Evolutionary conservation across 2,888 invertebrate species (phyloP).

Genomic region (Chaetogeoica ovagalla): DNA sequence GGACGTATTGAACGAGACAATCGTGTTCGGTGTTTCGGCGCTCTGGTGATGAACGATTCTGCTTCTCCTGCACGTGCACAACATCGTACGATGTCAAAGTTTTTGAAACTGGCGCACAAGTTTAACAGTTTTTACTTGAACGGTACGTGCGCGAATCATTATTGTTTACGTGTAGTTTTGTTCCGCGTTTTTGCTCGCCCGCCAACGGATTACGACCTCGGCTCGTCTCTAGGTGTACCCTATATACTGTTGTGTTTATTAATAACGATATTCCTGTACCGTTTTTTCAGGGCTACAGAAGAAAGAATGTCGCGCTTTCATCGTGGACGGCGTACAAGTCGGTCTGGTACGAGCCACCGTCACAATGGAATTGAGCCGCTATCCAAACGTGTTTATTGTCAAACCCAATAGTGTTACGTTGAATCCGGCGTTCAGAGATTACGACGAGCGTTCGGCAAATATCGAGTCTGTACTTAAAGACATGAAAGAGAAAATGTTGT

Average conservation of each 20-base stretch:
- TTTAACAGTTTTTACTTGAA: conserved; percentile 88
- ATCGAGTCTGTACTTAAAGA: conserved; percentile 79
- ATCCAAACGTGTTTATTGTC: conserved; percentile 79
- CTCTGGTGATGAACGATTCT: conserved; percentile 15
- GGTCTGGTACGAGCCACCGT: conserved; percentile 85
- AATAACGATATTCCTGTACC: conserved; percentile 5
- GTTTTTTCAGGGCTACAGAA: conserved; percentile 69
- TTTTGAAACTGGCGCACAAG: conserved; percentile 80
- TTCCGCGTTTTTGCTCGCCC: not conserved
- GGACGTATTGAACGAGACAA: conserved; percentile 11
- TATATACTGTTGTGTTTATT: not conserved
- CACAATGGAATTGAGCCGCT: conserved; percentile 75
- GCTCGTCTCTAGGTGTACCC: not conserved
- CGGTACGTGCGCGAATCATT: conserved; percentile 65
- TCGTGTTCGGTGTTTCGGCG: not conserved
- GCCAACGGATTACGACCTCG: not conserved
- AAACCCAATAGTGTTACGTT: conserved; percentile 75
- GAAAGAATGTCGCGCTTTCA: conserved; percentile 81
- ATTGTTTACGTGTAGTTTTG: not conserved
- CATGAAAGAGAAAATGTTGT: conserved; percentile 73
- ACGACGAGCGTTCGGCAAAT: conserved; percentile 76
- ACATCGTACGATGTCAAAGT: conserved; percentile 64
- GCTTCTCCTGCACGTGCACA: not conserved
- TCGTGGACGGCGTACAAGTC: conserved; percentile 86
- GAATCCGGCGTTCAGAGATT: conserved; percentile 85